Evolutionary conservation across 2,888 invertebrate genomes (phyloP).

Genomic region (Chaetogeoica ovagalla): DNA sequence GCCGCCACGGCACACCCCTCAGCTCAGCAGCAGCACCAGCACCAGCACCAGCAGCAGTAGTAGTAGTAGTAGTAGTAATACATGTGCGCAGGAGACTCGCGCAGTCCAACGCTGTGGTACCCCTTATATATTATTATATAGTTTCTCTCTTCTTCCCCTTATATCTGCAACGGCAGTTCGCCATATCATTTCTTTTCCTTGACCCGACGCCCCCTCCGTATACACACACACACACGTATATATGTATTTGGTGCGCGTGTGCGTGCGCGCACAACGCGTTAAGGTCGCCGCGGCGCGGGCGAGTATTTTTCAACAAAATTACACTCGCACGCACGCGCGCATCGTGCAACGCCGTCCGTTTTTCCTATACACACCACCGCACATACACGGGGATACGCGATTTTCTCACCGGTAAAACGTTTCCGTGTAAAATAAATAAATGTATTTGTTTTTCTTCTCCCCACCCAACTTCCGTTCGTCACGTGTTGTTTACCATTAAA

Average conservation of each 20-base stretch:
- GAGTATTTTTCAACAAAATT: constrained; percentile 1
- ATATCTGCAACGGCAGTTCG: constrained; percentile 3
- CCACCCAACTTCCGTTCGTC: too few species aligned
- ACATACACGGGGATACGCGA: too few species aligned
- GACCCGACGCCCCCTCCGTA: constrained; percentile 45
- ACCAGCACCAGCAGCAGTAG: too few species aligned
- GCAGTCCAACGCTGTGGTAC: constrained; percentile 28
- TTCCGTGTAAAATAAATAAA: too few species aligned
- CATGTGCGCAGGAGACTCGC: constrained; percentile 20
- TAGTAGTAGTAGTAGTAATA: too few species aligned
- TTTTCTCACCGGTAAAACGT: background rate
- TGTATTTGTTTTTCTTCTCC: too few species aligned
- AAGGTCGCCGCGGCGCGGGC: too few species aligned
- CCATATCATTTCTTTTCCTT: constrained; percentile 51
- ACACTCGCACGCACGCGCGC: background rate
- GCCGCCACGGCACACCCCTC: background rate
- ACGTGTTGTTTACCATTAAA: too few species aligned
- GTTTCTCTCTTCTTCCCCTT: constrained; percentile 21
- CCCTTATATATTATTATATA: constrained; percentile 20
- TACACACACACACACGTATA: background rate
- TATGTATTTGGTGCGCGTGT: too few species aligned
- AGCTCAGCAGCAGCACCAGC: too few species aligned
- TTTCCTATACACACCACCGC: background rate
- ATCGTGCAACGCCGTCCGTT: too few species aligned
- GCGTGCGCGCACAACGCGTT: background rate